Evolutionary conservation across 2,888 invertebrate species (phyloP).

Genomic region (Norana najaformis): DNA sequence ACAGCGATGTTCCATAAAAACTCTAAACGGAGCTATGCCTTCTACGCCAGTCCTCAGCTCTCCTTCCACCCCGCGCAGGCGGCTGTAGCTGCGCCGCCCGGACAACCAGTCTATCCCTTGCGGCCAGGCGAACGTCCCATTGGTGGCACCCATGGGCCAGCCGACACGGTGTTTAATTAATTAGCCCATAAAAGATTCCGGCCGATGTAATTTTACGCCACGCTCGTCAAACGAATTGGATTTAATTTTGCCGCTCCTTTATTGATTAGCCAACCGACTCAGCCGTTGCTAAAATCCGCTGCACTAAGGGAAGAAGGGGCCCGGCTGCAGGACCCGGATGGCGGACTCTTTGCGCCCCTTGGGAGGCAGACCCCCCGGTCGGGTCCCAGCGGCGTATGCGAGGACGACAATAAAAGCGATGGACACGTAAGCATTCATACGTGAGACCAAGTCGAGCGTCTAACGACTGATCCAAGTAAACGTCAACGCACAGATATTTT

Average conservation of each 20-base stretch:
- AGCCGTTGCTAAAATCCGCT: background rate
- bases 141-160: background rate
- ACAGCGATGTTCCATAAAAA: background rate
- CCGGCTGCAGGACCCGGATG: background rate
- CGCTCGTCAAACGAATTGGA: slow-evolving; percentile 22
- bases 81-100: background rate
- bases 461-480: background rate
- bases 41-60: background rate
- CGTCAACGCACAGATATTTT: slow-evolving; percentile 19
- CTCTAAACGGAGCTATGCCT: background rate
- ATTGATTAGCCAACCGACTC: background rate
- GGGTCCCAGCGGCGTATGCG: slow-evolving; percentile 2
- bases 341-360: background rate
- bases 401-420: slow-evolving; percentile 18
- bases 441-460: slow-evolving; percentile 15
- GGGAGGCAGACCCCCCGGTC: background rate
- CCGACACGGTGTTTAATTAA: slow-evolving; percentile 7
- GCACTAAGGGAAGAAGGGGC: background rate
- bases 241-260: slow-evolving; percentile 16
- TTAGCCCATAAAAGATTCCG: slow-evolving; percentile 20
- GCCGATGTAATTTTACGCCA: slow-evolving; percentile 17
- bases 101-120: background rate
- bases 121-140: background rate
- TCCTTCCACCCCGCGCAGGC: background rate
- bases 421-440: slow-evolving; percentile 21